A percentile compares a stretch with the other conserved stretches of the same genome.
Conservation (phyloP, 92 coral and sea anemone species). For the Chrysogorgia sp. region DNA sequence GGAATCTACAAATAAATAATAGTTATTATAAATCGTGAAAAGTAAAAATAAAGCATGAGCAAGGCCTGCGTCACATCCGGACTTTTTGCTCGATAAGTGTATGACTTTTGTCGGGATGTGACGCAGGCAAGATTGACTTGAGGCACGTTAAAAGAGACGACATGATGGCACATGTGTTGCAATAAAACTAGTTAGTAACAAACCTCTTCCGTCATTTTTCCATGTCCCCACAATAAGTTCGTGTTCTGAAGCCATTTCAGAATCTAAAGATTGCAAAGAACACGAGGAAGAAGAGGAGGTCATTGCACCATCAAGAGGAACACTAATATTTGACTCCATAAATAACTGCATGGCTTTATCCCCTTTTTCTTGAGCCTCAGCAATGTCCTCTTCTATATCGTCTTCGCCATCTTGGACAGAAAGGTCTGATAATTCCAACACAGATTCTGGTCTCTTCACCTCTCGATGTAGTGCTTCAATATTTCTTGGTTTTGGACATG, state of each 20-base stretch:
- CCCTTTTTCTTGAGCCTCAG: slow-evolving; percentile 16
- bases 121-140: too few relatives aligned
- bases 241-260: slow-evolving; percentile 23
- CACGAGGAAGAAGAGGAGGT: slow-evolving; percentile 38
- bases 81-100: too few relatives aligned
- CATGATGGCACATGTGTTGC: not conserved
- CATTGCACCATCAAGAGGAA: slow-evolving; percentile 34
- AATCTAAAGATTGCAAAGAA: slow-evolving; percentile 8
- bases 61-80: not conserved
- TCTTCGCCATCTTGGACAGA: slow-evolving; percentile 13
- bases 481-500: not conserved
- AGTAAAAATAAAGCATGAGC: not conserved
- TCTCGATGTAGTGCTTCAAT: slow-evolving; percentile 17
- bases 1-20: slow-evolving; percentile 2
- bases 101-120: too few relatives aligned
- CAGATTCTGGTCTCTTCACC: slow-evolving; percentile 26
- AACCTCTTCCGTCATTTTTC: slow-evolving; percentile 20
- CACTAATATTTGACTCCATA: slow-evolving; percentile 26
- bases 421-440: slow-evolving; percentile 19
- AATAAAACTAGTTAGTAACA: not conserved
- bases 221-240: slow-evolving; percentile 24
- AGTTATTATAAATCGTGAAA: not conserved
- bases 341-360: slow-evolving; percentile 24
- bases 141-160: too few relatives aligned
- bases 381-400: slow-evolving; percentile 23